Percentiles rank a stretch among this genome's conserved stretches.
phyloP scores from a whole-genome alignment of 2,113 vertebrate genomes.

The Perca schrenkii region DNA sequence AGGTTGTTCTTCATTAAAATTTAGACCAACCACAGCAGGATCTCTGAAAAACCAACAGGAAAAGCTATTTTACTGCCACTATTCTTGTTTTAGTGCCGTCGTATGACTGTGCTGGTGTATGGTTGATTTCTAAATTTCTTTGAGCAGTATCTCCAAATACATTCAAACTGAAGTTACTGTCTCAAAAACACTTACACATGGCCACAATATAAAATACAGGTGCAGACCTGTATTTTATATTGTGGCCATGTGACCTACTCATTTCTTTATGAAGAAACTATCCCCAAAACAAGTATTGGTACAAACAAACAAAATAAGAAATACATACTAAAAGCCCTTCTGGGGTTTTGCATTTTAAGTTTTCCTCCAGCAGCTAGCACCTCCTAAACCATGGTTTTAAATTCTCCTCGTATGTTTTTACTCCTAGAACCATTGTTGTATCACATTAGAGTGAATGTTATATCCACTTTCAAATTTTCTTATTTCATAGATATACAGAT shows the following conservation, averaged over 20 bases:
- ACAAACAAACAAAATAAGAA: neutral
- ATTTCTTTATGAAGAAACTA: neutral
- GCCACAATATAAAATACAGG: neutral
- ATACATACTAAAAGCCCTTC: neutral
- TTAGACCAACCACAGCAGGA: slow-evolving; percentile 76
- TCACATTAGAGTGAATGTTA: neutral
- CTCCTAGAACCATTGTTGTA: neutral
- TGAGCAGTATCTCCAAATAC: neutral
- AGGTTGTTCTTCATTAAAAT: slow-evolving; percentile 81
- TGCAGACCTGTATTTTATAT: too few species aligned
- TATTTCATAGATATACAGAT: neutral
- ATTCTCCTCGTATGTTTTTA: too few species aligned
- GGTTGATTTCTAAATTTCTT: neutral
- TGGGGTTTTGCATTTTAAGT: too few species aligned
- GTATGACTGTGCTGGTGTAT: neutral
- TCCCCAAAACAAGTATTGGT: too few species aligned
- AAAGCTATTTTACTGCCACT: neutral
- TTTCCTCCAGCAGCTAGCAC: too few species aligned
- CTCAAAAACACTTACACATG: neutral
- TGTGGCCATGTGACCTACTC: too few species aligned
- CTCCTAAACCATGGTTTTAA: too few species aligned
- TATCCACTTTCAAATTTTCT: neutral
- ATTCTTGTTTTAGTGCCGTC: neutral
- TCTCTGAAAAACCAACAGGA: slow-evolving; percentile 75
- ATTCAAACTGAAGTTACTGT: neutral